Conservation (phyloP, 1,140 invertebrate genomes). For the Bathynomus jamesi region DNA sequence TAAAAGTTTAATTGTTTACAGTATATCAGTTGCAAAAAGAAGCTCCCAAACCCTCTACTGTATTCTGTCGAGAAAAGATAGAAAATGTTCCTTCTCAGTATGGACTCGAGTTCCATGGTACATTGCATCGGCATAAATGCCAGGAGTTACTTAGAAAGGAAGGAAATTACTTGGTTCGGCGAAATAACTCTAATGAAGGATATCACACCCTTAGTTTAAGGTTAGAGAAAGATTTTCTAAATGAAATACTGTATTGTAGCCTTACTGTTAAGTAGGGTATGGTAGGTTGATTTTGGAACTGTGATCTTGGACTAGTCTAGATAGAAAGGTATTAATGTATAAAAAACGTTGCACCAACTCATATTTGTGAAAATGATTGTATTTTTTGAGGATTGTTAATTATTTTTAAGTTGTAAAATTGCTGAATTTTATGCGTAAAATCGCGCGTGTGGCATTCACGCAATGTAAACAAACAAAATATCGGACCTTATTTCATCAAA, state of each 20-base stretch:
- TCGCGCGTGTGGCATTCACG: too few relatives aligned
- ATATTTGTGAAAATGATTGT: too few relatives aligned
- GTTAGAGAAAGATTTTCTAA: not conserved
- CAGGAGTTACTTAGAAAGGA: not conserved
- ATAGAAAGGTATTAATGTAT: too few relatives aligned
- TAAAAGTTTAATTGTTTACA: not conserved
- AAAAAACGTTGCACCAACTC: too few relatives aligned
- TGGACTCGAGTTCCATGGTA: constrained; percentile 8
- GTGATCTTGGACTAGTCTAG: too few relatives aligned
- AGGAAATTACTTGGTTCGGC: constrained; percentile 4
- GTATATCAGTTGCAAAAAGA: not conserved
- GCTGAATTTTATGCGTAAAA: too few relatives aligned
- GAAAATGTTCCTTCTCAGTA: not conserved
- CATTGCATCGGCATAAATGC: not conserved
- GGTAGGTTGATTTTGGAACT: too few relatives aligned
- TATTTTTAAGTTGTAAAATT: too few relatives aligned
- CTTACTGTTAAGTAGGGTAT: not conserved
- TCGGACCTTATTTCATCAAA: too few relatives aligned
- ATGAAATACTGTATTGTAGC: not conserved
- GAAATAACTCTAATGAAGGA: not conserved
- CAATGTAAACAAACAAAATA: too few relatives aligned
- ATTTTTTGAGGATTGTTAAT: too few relatives aligned
- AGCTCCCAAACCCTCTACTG: not conserved
- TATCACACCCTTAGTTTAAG: not conserved
- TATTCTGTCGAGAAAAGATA: not conserved